Evolutionary conservation across 2,888 invertebrate genomes (phyloP).

Genomic region (Campoletis raptor): DNA sequence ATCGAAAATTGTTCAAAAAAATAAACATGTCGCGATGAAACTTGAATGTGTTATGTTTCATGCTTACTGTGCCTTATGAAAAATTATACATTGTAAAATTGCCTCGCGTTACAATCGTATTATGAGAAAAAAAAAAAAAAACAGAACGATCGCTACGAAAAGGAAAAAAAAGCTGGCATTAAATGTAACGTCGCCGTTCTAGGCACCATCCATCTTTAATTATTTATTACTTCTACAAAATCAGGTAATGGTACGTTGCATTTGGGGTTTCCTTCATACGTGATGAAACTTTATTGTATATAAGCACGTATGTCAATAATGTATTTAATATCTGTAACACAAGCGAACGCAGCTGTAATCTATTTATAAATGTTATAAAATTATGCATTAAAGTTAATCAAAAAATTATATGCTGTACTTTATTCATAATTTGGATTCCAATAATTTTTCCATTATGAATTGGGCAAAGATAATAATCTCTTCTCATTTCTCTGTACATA

Average conservation of each 20-base stretch:
- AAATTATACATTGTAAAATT: slow-evolving; percentile 42
- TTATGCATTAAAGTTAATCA: slow-evolving; percentile 77
- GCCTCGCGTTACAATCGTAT: slow-evolving; percentile 35
- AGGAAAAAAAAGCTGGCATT: slow-evolving; percentile 34
- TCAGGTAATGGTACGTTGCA: slow-evolving; percentile 66
- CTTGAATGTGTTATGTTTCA: slow-evolving; percentile 32
- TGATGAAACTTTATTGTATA: slow-evolving; percentile 74
- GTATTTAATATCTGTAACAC: slow-evolving; percentile 75
- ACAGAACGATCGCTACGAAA: not conserved
- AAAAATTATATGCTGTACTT: slow-evolving; percentile 58
- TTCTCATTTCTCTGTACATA: too few relatives aligned
- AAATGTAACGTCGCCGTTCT: slow-evolving; percentile 30
- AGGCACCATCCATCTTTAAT: slow-evolving; percentile 42
- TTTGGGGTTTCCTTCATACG: slow-evolving; percentile 65
- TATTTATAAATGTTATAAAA: slow-evolving; percentile 78
- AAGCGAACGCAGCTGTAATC: slow-evolving; percentile 72
- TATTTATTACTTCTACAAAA: slow-evolving; percentile 56
- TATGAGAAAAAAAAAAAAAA: slow-evolving; percentile 16
- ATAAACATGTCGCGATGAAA: slow-evolving; percentile 36
- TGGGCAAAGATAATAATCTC: not conserved
- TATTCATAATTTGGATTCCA: not conserved
- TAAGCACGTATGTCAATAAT: slow-evolving; percentile 76
- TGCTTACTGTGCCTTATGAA: slow-evolving; percentile 55
- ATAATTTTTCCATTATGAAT: not conserved
- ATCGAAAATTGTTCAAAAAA: slow-evolving; percentile 57